Base-by-base conservation (phyloP, 92 coral and sea anemone genomes). In the Umimayanthus kanabou region DNA sequence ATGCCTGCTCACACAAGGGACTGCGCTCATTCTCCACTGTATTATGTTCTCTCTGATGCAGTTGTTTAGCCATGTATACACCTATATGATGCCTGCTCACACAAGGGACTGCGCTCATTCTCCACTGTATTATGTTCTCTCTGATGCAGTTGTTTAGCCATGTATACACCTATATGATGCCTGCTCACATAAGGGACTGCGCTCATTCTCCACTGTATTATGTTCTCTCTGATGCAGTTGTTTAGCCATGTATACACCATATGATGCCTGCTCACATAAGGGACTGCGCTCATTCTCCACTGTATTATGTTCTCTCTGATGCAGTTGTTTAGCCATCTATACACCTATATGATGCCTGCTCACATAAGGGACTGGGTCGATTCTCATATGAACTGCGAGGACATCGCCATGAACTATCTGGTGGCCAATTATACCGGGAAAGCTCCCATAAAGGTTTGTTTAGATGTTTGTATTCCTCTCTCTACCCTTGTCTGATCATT, bases 371-470 rank as follows among this genome's bases (percentile, higher is more conserved):
- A 95, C 84, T 97, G 99, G 99, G 97, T 97, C 5, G 99, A 97
- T 79, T 77, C 89, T 49, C 99, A 97, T 87, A 97, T 97, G 98
- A 97, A 97, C 91, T 97, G 99, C 89, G 99, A 97, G 81, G 99
- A 97, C 92, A 95, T 97, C 45, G 99, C 98, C 0, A 97, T 97
- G 99, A 97, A 97, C 85, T 97, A 93, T 71, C 89, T 97, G 93
- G 94, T 97, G 28, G 92, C 99, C 25, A 97, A 97, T 89, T 95
- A 97, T 88, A 97, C 99, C 39, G 99, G 99, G 88, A 97, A 97
- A 85, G 97, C 99, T 2, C 99, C 99, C 0, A 97, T 97, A 23
- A 97, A 97, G 99, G 99, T 97, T 43, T 39, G 89, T 45, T 66
- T 1, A 61, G 20, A 53, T 11, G 14, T 13, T 14, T 53, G 11